Evolutionary conservation across 2,113 vertebrate genomes (phyloP), one percentile per base, ranked within the genome.

Genomic region (Chlorodrepanis virens): DNA sequence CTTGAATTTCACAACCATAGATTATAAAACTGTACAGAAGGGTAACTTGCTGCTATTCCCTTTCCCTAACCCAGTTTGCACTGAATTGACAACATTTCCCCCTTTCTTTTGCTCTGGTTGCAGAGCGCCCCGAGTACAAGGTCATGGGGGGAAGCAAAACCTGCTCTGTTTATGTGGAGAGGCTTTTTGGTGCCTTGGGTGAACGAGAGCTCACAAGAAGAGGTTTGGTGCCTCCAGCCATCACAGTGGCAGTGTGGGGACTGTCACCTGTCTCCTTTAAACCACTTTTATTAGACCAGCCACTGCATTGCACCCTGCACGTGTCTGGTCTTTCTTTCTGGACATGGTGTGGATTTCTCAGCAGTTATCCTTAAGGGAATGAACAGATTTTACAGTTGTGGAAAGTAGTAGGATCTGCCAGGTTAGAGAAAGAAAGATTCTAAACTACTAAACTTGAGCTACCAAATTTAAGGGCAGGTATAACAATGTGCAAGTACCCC

Each of bases 31-130:
- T 29, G 18, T 21, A 40, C 44, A 60, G 27, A 76, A 92, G 37
- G 16, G 27, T 47, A 39, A 67, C 40, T 67, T 37, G 57, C 40
- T 83, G 28, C 56, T 83, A 5, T 61, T 94, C 56, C 57, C 49
- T 53, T 91, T 45, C 31, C 45, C 42, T 80, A 79, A 85, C 68
- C 44, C 53, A 39, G 47, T 78, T 35, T 70, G 47, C 20, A 72
- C 44, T 0, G 0, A 76, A 47, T 2, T 42, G 79, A 35, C 27
- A 40, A 57, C 1, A 0, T 63, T 83, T 72, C 1, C 20, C 54
- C 29, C 18, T 69, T 60, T 60, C 42, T 63, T 70, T 56, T 22
- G 50, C 71, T 89, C 60, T 83, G 15, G 5, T 37, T 87, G 42
- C 33, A 35, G 49, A 92, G 68, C 56, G 63, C 42, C 45, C 75